Percentiles rank a stretch among this genome's conserved stretches.
Evolutionary conservation across 2,888 invertebrate species (phyloP).

Genomic region (Coecobrya sp.): DNA sequence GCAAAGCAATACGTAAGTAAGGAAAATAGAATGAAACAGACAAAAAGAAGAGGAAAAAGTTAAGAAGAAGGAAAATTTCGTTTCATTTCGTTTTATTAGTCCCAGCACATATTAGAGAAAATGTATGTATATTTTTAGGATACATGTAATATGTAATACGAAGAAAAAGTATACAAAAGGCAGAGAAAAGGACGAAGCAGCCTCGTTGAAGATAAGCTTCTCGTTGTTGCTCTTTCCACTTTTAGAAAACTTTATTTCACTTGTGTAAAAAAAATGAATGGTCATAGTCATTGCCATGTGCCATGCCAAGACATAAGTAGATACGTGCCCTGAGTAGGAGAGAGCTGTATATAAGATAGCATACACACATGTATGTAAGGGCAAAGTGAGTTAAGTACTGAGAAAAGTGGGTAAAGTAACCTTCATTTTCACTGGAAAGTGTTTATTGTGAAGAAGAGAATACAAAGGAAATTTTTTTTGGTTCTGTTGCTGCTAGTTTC

Average conservation of each 20-base stretch:
- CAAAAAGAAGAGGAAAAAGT: slow-evolving; percentile 12
- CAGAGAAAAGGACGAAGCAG: neutral
- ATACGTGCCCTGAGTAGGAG: slow-evolving; percentile 8
- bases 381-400: slow-evolving; percentile 9
- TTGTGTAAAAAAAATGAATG: slow-evolving; percentile 29
- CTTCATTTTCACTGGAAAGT: slow-evolving; percentile 34
- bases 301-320: neutral
- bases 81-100: slow-evolving; percentile 72
- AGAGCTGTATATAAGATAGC: neutral
- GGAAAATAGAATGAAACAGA: neutral
- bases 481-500: neutral
- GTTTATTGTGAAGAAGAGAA: too few relatives aligned
- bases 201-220: slow-evolving; percentile 29
- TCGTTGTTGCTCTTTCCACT: slow-evolving; percentile 22
- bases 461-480: neutral
- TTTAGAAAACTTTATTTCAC: slow-evolving; percentile 28
- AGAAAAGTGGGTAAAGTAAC: slow-evolving; percentile 45
- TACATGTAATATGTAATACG: neutral
- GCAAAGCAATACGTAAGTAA: neutral
- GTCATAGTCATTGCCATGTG: slow-evolving; percentile 11
- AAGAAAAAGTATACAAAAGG: slow-evolving; percentile 1
- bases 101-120: slow-evolving; percentile 47
- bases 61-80: neutral
- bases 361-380: too few relatives aligned
- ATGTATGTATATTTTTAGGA: neutral